Percentiles rank a stretch among this genome's conserved stretches.
These are phyloP conservation scores for Meteorus cinctellus DNA, from an alignment of 2,888 invertebrate species.

Conservation along the genomic window DNA sequence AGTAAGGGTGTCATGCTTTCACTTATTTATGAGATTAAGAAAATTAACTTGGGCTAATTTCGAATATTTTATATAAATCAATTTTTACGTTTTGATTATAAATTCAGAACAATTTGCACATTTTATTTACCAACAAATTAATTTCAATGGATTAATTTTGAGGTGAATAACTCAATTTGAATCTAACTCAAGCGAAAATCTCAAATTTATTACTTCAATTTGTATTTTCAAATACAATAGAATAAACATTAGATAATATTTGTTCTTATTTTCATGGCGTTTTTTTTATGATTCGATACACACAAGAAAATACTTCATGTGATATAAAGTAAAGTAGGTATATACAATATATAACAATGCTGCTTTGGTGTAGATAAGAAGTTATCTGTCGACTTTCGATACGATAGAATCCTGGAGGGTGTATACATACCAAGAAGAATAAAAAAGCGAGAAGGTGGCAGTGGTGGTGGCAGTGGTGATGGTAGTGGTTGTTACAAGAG, in stretches of 20 bases:
- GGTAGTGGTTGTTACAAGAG: conserved; percentile 19
- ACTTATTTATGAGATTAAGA: too few species aligned
- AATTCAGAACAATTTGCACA: too few species aligned
- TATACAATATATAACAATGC: conserved; percentile 39
- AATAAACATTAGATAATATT: background rate
- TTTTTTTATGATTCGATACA: conserved; percentile 14
- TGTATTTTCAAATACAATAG: too few species aligned
- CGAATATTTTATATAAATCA: too few species aligned
- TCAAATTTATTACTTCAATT: too few species aligned
- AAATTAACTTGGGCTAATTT: too few species aligned
- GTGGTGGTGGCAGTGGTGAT: conserved; percentile 32
- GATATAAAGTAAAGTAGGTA: conserved; percentile 19
- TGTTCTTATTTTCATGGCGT: background rate
- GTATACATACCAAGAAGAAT: conserved; percentile 46
- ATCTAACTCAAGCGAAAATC: too few species aligned
- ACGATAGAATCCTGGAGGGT: conserved; percentile 66
- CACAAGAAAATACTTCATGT: background rate
- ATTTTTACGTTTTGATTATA: too few species aligned
- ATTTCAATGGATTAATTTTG: too few species aligned
- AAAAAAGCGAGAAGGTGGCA: conserved; percentile 32
- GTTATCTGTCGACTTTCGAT: conserved; percentile 69
- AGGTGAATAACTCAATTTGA: too few species aligned
- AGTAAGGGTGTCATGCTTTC: too few species aligned
- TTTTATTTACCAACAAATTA: too few species aligned
- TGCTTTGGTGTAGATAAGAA: conserved; percentile 67